Evolutionary conservation across 2,888 invertebrate genomes (phyloP), one percentile per base, ranked within the genome.

Genomic region (Baronia brevicornis): DNA sequence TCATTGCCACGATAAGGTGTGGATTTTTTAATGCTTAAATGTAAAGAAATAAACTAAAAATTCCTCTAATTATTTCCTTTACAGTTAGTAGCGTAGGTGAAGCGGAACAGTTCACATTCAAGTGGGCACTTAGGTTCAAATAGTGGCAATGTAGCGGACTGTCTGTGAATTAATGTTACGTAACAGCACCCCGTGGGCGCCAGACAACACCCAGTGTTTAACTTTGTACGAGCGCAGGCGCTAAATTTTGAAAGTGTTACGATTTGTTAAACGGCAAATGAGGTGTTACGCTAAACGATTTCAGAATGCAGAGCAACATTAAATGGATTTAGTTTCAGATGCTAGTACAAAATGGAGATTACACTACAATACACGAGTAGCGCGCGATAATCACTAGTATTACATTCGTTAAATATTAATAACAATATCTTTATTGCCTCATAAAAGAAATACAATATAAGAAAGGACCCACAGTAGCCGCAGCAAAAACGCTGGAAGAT

Each of bases 231-330:
- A 21, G 25, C 29, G 21, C 29, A 8, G 25, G 17, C 10, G 29
- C 35, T 29, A 35, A n/a, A 35, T 35, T 29, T 29, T 35, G 35
- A 25, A 35, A 35, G 35, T 35, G 35, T 29, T 29, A 35, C 35
- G 29, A 35, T 29, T 21, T 29, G 35, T 35, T 29, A 35, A 35
- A 29, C 13, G 20, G 25, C 29, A 29, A 25, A 25, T 25, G 12
- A 29, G 9, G 25, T 35, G 28, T 22, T 24, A 24, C 21, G n/a
- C n/a, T n/a, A 28, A 21, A 28, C 21, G 28, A 18, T 21, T 28
- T 20, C 13, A n/a, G 14, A n/a, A 3, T 15, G 9, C 9, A 6
- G 3, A 15, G 15, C 1, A 25, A 9, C 6, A 15, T 15, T 15
- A 25, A 15, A 2, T 8, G 5, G 6, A 25, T 7, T 4, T 12